Evolutionary conservation across 2,797 vertebrate genomes (phyloP), one percentile per base, ranked within the genome.

Genomic region (Lacerta viridis): DNA sequence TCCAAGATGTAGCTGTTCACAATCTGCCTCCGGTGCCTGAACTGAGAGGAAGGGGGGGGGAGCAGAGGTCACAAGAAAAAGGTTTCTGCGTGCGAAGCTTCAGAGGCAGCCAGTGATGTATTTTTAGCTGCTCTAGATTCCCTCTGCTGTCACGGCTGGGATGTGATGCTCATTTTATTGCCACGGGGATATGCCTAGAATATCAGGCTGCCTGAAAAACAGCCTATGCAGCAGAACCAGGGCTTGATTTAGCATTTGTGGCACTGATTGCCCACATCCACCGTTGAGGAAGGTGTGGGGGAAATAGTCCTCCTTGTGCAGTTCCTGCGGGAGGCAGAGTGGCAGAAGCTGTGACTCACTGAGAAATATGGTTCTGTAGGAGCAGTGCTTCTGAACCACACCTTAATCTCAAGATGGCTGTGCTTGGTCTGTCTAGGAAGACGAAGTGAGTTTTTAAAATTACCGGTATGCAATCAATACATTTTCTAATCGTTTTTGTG

Each of bases 91-190:
- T 89, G 88, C 85, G 9, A 90, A 36, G 88, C 87, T 88, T 91
- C 90, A 88, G 90, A 96, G 87, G 92, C 87, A 93, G 93, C 87
- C 92, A 75, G 86, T 71, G 59, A 91, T 93, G 29, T 97, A 96
- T 96, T 96, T 97, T 96, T 97, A 96, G 95, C 93, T 94, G 94
- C 92, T 95, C 94, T 92, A 95, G 85, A 95, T 96, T 96, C 92
- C 93, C 80, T 93, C 83, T 90, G 78, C 89, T 88, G 86, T 84
- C 80, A 90, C 80, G 93, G 92, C 93, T 93, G 84, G 88, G 93
- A 90, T 94, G 93, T 84, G 93, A 94, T 95, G 94, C 94, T 93
- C 90, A 94, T 95, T 96, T 94, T 94, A 95, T 92, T 94, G 95
- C 94, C 0, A 13, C 89, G 90, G 94, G 94, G 92, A 96, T 94